Evolutionary conservation across 1,140 invertebrate species (phyloP), one percentile per base, ranked within the genome.

Genomic region (Habropoda laboriosa): DNA sequence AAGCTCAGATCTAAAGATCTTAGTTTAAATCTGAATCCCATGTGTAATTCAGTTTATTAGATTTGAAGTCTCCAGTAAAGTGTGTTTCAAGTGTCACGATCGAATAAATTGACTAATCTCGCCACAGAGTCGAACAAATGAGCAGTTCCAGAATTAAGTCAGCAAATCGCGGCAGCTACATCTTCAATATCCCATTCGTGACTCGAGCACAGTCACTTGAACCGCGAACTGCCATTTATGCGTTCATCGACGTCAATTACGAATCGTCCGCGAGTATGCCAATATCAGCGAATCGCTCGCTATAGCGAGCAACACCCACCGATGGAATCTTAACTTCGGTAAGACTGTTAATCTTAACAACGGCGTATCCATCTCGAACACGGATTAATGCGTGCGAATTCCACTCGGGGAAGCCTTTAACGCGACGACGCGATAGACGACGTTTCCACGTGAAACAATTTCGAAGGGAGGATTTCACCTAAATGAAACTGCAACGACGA

Each of bases 371-470:
- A 18, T 5, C 58, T 8, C 0, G 32, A 49, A 64, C 55, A 13
- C 12, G 32, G 21, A 47, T 64, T 77, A 81, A 83, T 27, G 51
- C 51, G 71, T 76, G 51, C 45, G 49, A 82, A 80, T 80, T 57
- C 42, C 47, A 24, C 47, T 10, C 40, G 16, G 45, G 5, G 60
- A 42, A 24, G 58, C 35, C 3, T 27, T 42, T 81, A 47, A 47
- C 63, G 24, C 30, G 30, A 35, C 21, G 5, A 16, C 35, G 35
- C 55, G 45, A 18, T 32, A 55, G 21, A 35, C 38, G 30, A 49
- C n/a, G 63, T 24, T 68, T 51, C 42, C 16, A 49, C 30, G 40
- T 49, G 64, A 51, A 76, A 64, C 71, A 66, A 79, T 66, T 45
- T 51, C 38, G 16, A 13, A 32, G 45, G 47, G n/a, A 47, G 24